These are phyloP conservation scores for Temnopleurus reevesii DNA, from an alignment of 53 echinoderm and acorn worm species.

Conservation along the genomic window DNA sequence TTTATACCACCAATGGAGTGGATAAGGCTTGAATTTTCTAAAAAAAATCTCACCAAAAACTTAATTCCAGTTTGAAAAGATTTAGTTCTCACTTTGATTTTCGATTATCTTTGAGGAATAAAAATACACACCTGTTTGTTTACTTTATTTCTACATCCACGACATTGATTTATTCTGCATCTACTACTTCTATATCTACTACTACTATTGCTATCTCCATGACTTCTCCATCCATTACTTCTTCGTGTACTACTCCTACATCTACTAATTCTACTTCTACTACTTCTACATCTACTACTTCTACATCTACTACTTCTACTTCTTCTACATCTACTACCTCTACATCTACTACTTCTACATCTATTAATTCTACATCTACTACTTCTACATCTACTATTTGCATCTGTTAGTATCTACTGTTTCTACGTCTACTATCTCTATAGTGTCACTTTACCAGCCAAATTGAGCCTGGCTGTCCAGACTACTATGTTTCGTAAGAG, in stretches of 20 bases:
- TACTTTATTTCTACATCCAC: neutral
- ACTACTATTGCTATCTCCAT: neutral
- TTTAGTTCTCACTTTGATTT: too few species aligned
- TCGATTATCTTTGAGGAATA: too few species aligned
- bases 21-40: neutral
- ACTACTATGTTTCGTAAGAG: neutral
- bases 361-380: neutral
- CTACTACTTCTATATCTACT: conserved; percentile 8
- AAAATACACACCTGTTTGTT: neutral
- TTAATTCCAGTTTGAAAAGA: too few species aligned
- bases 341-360: neutral
- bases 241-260: neutral
- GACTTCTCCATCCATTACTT: neutral
- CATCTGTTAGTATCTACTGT: neutral
- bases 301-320: neutral
- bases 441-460: neutral
- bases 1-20: neutral
- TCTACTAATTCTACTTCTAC: conserved; percentile 11
- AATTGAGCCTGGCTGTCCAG: neutral
- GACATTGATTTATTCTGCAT: neutral
- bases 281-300: neutral
- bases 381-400: neutral
- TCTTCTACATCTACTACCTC: neutral
- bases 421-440: neutral
- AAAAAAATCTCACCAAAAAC: too few species aligned